These are phyloP conservation scores for Carcina quercana DNA, from an alignment of 2,888 invertebrate species.

Conservation along the genomic window DNA sequence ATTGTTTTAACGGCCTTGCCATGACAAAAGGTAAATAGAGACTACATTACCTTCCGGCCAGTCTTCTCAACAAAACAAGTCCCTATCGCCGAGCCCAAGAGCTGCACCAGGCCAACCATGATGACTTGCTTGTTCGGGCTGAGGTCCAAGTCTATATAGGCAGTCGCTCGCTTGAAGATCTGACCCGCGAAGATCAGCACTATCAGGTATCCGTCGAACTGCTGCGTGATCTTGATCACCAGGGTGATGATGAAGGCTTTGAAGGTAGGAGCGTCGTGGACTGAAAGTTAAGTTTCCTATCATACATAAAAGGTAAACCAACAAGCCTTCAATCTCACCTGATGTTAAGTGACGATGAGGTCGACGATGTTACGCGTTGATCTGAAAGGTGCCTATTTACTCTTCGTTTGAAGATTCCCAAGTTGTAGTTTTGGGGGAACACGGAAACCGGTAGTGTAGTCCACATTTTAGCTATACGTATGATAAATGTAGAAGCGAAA, in stretches of 20 bases:
- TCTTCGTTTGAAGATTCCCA: too few species aligned
- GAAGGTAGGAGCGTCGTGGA: slow-evolving; percentile 49
- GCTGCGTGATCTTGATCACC: slow-evolving; percentile 60
- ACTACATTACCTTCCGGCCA: slow-evolving; percentile 54
- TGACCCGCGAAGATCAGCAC: slow-evolving; percentile 60
- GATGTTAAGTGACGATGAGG: too few species aligned
- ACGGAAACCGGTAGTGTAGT: too few species aligned
- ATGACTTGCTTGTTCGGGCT: slow-evolving; percentile 63
- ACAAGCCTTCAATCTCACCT: too few species aligned
- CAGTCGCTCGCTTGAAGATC: slow-evolving; percentile 54
- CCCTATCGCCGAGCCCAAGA: slow-evolving; percentile 51
- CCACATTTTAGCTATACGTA: too few species aligned
- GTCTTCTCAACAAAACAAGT: slow-evolving; percentile 61
- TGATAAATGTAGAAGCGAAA: too few species aligned
- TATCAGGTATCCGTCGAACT: slow-evolving; percentile 63
- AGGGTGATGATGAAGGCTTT: slow-evolving; percentile 62
- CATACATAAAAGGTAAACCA: too few species aligned
- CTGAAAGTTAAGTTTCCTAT: too few species aligned
- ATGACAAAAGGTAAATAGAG: too few species aligned
- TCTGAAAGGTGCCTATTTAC: too few species aligned
- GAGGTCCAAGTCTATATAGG: slow-evolving; percentile 42
- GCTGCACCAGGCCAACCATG: slow-evolving; percentile 54
- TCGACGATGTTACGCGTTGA: too few species aligned
- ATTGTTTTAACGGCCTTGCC: not conserved
- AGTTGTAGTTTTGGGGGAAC: too few species aligned